Evolutionary conservation across 2,888 invertebrate genomes (phyloP), one percentile per base, ranked within the genome.

Genomic region (Caenorhabditis imperialis): DNA sequence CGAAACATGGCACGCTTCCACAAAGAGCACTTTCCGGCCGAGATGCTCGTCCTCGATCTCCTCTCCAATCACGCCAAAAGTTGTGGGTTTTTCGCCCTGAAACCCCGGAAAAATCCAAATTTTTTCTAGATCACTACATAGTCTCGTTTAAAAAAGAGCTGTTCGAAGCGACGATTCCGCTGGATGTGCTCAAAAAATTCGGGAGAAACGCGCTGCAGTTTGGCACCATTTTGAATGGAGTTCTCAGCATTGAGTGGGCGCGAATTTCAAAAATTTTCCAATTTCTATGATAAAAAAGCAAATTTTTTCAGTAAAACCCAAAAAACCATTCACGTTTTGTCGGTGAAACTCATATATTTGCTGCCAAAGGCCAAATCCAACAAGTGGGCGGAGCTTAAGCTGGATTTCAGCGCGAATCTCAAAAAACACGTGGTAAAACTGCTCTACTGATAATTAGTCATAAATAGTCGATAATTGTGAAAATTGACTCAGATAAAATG

Each of bases 191-290:
- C 48, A 48, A 33, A 40, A 55, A 12, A 22, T 65, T 65, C 48
- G 63, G 63, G 6, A 18, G 63, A n/a, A 65, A 65, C 30, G 47
- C 47, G 0, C 55, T 65, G 0, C 63, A 65, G 27, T 55, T 42
- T 42, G 63, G 63, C 47, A 65, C 63, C 14, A 55, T 65, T 27
- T 53, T 65, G 38, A 48, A 48, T 14, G 63, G 63, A 48, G 55
- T 12, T 48, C 33, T 65, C 38, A 23, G 3, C 22, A 20, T 55
- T 10, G 54, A 55, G 63, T 65, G 33, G 5, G 63, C 35, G 4
- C 7, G n/a, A n/a, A n/a, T n/a, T n/a, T n/a, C n/a, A n/a, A n/a
- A n/a, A n/a, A 23, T 45, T 35, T 45, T 38, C 40, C 22, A 33
- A 7, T 45, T 35, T 45, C 12, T 4, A 10, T 10, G 10, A 14